Evolutionary conservation across 2,797 vertebrate genomes (phyloP).

Genomic region (Australoheros facetus): DNA sequence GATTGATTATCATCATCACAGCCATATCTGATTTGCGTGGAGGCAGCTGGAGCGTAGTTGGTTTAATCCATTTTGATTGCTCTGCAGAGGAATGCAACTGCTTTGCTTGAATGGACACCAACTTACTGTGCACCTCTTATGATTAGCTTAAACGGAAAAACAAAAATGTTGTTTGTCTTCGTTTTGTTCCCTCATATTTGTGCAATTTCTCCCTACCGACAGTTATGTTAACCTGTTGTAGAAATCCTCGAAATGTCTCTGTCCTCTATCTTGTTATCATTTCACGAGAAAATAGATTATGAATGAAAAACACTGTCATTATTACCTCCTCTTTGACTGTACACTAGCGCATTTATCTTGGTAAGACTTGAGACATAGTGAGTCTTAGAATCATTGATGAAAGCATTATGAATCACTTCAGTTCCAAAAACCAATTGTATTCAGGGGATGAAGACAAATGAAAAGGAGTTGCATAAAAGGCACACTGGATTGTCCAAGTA

Average conservation of each 20-base stretch:
- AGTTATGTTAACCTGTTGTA: background rate
- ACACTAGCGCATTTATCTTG: slow-evolving; percentile 39
- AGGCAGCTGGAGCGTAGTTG: slow-evolving; percentile 71
- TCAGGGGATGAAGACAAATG: slow-evolving; percentile 34
- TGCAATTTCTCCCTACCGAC: slow-evolving; percentile 20
- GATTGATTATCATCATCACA: slow-evolving; percentile 82
- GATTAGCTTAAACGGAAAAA: slow-evolving; percentile 62
- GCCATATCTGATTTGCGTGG: slow-evolving; percentile 77
- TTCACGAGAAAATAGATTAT: slow-evolving; percentile 1
- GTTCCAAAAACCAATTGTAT: slow-evolving; percentile 35
- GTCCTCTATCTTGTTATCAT: background rate
- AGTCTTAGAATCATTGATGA: slow-evolving; percentile 52
- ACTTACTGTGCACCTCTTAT: slow-evolving; percentile 52
- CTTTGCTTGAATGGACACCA: slow-evolving; percentile 70
- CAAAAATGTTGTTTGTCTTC: slow-evolving; percentile 19
- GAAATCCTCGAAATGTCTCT: slow-evolving; percentile 6
- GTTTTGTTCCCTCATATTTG: slow-evolving; percentile 4
- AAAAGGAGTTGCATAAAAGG: slow-evolving; percentile 20
- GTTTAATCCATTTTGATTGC: slow-evolving; percentile 83
- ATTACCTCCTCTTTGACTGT: slow-evolving; percentile 23
- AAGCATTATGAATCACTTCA: slow-evolving; percentile 49
- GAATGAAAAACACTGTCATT: slow-evolving; percentile 15
- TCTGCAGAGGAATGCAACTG: slow-evolving; percentile 74
- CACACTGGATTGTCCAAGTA: slow-evolving; percentile 15
- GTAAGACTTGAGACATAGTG: slow-evolving; percentile 29